These are phyloP conservation scores for Misgurnus anguillicaudatus DNA, from an alignment of 2,113 vertebrate species.

Conservation along the genomic window DNA sequence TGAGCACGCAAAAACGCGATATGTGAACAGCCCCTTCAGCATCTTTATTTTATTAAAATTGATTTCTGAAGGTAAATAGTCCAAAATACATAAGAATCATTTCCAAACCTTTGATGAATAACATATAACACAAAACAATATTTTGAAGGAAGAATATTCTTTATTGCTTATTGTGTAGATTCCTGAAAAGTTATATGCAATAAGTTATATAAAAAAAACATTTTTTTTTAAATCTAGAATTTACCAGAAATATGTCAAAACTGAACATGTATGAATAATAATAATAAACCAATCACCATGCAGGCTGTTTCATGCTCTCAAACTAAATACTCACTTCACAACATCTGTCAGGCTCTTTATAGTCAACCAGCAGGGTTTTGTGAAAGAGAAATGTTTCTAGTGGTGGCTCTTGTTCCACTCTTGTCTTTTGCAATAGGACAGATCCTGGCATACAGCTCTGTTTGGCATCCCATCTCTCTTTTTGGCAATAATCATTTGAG, in stretches of 20 bases:
- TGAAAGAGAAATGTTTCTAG: conserved; percentile 15
- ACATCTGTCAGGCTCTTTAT: conserved; percentile 42
- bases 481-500: conserved; percentile 16
- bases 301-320: conserved; percentile 10
- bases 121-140: too few species aligned
- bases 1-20: too few species aligned
- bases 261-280: neutral
- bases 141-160: too few species aligned
- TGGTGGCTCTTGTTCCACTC: conserved; percentile 11
- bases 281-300: conserved; percentile 26
- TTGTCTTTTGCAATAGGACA: conserved; percentile 8
- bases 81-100: too few species aligned
- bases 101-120: too few species aligned
- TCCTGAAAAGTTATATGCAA: too few species aligned
- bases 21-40: too few species aligned
- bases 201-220: too few species aligned
- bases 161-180: too few species aligned
- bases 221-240: too few species aligned
- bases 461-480: neutral
- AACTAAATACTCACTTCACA: conserved; percentile 40
- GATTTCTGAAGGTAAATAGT: too few species aligned
- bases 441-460: neutral
- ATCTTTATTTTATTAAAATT: too few species aligned
- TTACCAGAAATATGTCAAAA: neutral
- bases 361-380: conserved; percentile 23